Base-by-base conservation (phyloP, 1,140 invertebrate species). In the Metopolophium dirhodum region DNA sequence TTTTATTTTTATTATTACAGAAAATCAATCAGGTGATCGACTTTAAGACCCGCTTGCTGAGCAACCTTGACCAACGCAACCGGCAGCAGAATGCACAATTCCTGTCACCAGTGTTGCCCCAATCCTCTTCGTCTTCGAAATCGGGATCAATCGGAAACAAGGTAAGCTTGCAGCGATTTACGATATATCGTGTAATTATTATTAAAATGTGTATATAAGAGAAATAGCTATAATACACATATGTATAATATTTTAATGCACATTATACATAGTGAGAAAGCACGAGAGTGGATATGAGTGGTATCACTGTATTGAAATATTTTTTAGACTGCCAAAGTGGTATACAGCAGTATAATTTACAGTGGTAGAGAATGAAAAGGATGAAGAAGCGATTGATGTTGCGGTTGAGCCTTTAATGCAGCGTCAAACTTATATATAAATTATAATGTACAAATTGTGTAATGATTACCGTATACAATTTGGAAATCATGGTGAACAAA, bases 1-100 rank as follows among this genome's bases (percentile, higher is more conserved):
- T 77, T 47, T 8, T n/a, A n/a, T 85, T 86, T 45, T 94, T 51
- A 22, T 61, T n/a, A 82, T 51, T 68, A 77, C n/a, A 94, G 94
- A 94, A 94, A 94, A 94, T 94, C 94, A 94, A 94, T 88, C 94
- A 94, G 87, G 88, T 94, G 91, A 94, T 94, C 57, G 94, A 94
- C 35, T 94, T 94, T 30, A 94, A 94, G 93, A 94, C 94, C 26
- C 93, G 94, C 35, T 86, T 94, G 61, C 77, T 94, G 4, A 93
- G 94, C 49, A 93, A 94, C 18, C 86, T 93, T 4, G 94, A 94
- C n/a, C 90, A 94, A 49, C 90, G 94, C 61, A 94, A 94, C 54
- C 35, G 93, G 41, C 57, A 91, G 41, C 77, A 94, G 89, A 94
- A 94, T 91, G 89, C 94, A 49, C 94, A 94, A 86, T 93, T 94